These are phyloP conservation scores for Pissodes strobi DNA, from an alignment of 1,140 invertebrate genomes.

Conservation along the genomic window DNA sequence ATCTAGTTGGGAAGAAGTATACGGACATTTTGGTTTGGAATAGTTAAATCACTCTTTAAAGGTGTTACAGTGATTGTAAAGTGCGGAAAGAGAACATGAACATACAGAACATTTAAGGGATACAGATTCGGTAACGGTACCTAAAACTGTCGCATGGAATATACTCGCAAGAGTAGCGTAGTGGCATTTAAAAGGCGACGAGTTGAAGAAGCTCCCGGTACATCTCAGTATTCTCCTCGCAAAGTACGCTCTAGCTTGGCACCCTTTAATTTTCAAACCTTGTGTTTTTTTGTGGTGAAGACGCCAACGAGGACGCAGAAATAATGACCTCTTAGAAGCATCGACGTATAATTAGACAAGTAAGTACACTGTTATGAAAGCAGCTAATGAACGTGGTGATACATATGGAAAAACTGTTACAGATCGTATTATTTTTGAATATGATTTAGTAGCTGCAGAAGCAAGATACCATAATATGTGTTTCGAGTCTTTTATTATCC, in stretches of 20 bases:
- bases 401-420: not conserved
- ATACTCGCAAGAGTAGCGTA: not conserved
- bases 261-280: constrained; percentile 46
- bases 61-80: too few species aligned
- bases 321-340: not conserved
- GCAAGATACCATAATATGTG: not conserved
- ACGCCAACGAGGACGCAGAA: not conserved
- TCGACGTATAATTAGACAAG: not conserved
- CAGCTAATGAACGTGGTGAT: not conserved
- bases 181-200: not conserved
- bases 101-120: not conserved
- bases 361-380: not conserved
- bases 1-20: too few species aligned
- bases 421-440: not conserved
- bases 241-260: constrained; percentile 38
- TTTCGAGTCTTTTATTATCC: not conserved
- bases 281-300: constrained; percentile 31
- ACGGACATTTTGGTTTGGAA: too few species aligned
- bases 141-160: not conserved
- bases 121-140: not conserved
- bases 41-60: too few species aligned
- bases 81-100: not conserved
- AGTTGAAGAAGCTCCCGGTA: not conserved
- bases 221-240: constrained; percentile 1
- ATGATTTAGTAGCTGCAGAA: constrained; percentile 2